Percentiles rank a stretch among this genome's conserved stretches.
These are phyloP conservation scores for Clarias pachynema DNA, from an alignment of 2,797 vertebrate species.

Conservation along the genomic window DNA sequence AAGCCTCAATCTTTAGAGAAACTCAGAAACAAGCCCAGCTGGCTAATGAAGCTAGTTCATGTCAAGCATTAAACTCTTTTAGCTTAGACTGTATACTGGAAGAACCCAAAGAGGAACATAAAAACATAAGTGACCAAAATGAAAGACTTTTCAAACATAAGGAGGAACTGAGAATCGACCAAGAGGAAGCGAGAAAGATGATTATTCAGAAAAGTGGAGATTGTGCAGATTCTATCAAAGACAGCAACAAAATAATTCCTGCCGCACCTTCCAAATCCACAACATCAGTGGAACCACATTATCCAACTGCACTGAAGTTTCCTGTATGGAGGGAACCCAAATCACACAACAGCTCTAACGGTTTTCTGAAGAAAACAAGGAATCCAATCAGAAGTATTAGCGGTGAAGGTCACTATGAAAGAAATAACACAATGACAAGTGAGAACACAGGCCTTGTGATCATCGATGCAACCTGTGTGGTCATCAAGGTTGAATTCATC, in stretches of 20 bases:
- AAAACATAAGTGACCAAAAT: not conserved
- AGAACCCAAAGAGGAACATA: constrained; percentile 37
- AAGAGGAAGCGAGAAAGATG: constrained; percentile 22
- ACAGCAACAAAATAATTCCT: constrained; percentile 18
- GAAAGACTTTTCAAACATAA: constrained; percentile 5
- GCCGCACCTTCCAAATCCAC: constrained; percentile 9
- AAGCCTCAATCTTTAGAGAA: constrained; percentile 26
- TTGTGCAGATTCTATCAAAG: not conserved
- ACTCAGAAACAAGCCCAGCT: constrained; percentile 50
- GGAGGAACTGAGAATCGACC: constrained; percentile 47
- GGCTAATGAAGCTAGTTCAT: constrained; percentile 70
- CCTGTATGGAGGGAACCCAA: constrained; percentile 78
- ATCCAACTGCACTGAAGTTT: constrained; percentile 62
- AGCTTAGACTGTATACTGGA: constrained; percentile 8
- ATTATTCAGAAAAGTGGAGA: not conserved
- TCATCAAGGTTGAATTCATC: constrained; percentile 73
- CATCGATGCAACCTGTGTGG: constrained; percentile 71
- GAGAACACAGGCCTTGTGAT: constrained; percentile 61
- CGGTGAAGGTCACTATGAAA: constrained; percentile 8
- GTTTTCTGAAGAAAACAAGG: constrained; percentile 48
- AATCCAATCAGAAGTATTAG: constrained; percentile 30
- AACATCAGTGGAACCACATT: constrained; percentile 33
- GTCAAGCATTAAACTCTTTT: not conserved
- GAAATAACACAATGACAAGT: constrained; percentile 49
- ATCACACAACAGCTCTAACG: constrained; percentile 54